Evolutionary conservation across 2,888 invertebrate genomes (phyloP), one percentile per base, ranked within the genome.

Genomic region (Amphipyra berbera): DNA sequence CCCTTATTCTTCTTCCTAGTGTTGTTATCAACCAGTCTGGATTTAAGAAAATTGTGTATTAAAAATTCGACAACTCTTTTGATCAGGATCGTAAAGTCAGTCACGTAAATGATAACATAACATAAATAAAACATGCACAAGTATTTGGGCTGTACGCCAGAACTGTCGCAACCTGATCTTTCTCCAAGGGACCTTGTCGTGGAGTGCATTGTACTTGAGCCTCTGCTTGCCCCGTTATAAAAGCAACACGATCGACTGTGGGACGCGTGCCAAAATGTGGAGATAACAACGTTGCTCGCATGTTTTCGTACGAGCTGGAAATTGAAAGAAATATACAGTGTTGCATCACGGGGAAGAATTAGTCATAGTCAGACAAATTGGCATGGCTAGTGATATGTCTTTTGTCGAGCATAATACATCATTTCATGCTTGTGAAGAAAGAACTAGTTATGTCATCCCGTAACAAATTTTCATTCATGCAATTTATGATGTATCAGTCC

Each of bases 121-220:
- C 62, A 54, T 75, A 46, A 69, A 62, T 53, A 55, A 9, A 30
- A 49, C 41, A 40, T 42, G 54, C 46, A 13, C 41, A 52, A 61
- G 70, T 58, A 54, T 56, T 21, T 63, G 56, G 76, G 76, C 79
- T 14, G 6, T 4, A n/a, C 54, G 79, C 79, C 76, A 79, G 49
- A 67, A 56, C 47, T 63, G 61, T 47, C 57, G 77, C 66, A 76
- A 77, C 77, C 60, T 61, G 77, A 77, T 79, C 61, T 50, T 60
- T 50, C 65, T 71, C 53, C 58, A 46, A 41, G 27, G 33, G 74
- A 70, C 74, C 74, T 77, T 79, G 80, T 77, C 53, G 52, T 61
- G 58, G 53, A 62, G 78, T 79, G 80, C 76, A 77, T 69, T 69
- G 79, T 79, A 77, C 77, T 77, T 77, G 79, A 73, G 64, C 21